Base-by-base conservation (phyloP, 2,797 vertebrate genomes). In the Sebastolobus alascanus region DNA sequence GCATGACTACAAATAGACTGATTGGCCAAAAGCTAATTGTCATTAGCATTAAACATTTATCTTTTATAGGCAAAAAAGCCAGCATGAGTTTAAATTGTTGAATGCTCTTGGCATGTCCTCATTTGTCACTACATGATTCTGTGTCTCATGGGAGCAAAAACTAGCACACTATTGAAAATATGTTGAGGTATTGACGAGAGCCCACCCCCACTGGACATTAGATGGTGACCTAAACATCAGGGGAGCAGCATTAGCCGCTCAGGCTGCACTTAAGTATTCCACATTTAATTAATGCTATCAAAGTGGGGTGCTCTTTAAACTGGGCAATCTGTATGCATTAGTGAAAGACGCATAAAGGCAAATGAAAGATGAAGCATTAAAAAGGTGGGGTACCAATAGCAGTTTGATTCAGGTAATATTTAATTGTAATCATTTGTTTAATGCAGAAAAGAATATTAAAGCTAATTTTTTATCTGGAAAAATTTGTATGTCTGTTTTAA, bases 261-360 rank as follows among this genome's bases (percentile, higher is more conserved):
- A 82, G 72, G 82, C 71, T 85, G 73, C 90, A 90, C 88, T 90
- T 87, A 80, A 79, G 78, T 85, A 82, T 84, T 90, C 82, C 65
- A 66, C 72, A 66, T 90, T 90, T 92, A 90, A 92, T 93, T 89
- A 92, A 88, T 86, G 73, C 88, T 68, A 86, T 89, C 80, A 85
- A 73, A 87, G 86, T 27, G 73, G 25, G 68, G 64, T 40, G 71
- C 83, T 87, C 80, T 87, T 88, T 84, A 91, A 89, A 79, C 58
- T 40, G 50, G 38, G 72, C 14, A 35, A 74, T 79, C 67, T 77
- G 50, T 38, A 70, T 50, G 73, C 52, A 86, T 79, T 66, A 80
- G 38, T 71, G 58, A 76, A 75, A 68, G 55, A 71, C 66, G 61
- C 50, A 54, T 82, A 79, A 87, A 37, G 54, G 13, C n/a, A 71